Evolutionary conservation across 1,140 invertebrate species (phyloP).

Genomic region (Drosophila teissieri): DNA sequence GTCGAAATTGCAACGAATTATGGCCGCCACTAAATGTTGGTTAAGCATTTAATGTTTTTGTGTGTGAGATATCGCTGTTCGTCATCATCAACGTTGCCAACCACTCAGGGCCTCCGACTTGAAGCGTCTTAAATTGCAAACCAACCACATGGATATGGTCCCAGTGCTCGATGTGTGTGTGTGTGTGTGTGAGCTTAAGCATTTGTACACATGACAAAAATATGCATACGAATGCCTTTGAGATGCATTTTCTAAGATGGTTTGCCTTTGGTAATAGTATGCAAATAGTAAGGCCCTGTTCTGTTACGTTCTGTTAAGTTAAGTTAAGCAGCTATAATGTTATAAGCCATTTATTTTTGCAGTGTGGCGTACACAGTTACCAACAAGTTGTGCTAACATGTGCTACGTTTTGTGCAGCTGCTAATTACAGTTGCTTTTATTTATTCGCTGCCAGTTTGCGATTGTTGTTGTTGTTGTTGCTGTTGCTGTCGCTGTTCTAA

Average conservation of each 20-base stretch:
- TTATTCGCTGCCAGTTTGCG: constrained; percentile 35
- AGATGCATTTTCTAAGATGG: too few species aligned
- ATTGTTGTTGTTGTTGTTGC: constrained; percentile 26
- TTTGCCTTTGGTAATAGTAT: too few species aligned
- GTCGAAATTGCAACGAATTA: constrained; percentile 65
- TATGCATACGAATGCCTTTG: not conserved
- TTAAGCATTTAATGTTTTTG: constrained; percentile 50
- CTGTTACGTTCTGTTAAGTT: too few species aligned
- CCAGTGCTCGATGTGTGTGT: not conserved
- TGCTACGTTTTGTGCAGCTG: constrained; percentile 73
- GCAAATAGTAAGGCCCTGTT: too few species aligned
- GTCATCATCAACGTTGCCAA: constrained; percentile 55
- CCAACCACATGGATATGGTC: constrained; percentile 67
- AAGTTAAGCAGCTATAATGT: not conserved
- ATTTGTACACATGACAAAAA: constrained; percentile 19
- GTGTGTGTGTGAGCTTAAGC: too few species aligned
- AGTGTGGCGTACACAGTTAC: constrained; percentile 31
- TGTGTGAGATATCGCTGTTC: constrained; percentile 57
- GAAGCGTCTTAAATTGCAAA: constrained; percentile 79
- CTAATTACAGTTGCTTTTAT: constrained; percentile 78
- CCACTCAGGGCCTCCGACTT: constrained; percentile 45
- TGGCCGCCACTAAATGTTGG: constrained; percentile 39
- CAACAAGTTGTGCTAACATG: constrained; percentile 31
- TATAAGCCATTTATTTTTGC: not conserved
- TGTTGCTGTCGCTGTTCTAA: constrained; percentile 45